phyloP scores from a whole-genome alignment of 2,888 invertebrate genomes.

The Dicyrtomina minuta region DNA sequence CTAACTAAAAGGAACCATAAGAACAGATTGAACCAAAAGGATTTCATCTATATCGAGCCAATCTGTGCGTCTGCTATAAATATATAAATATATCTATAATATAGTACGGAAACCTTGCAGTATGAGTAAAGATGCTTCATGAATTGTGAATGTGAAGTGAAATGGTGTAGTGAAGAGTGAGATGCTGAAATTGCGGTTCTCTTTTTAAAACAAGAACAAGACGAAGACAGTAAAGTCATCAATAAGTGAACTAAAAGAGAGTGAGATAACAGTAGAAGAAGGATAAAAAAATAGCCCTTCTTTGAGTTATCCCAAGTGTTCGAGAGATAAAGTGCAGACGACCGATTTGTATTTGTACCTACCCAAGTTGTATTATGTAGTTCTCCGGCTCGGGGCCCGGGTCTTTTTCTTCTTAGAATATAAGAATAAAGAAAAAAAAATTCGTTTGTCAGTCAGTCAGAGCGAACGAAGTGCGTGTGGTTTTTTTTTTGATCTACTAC shows the following conservation, averaged over 20 bases:
- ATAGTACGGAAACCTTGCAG: no score
- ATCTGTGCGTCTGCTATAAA: no score
- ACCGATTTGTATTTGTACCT: neutral
- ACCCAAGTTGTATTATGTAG: neutral
- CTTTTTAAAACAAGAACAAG: neutral
- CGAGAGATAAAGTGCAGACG: constrained; percentile 13
- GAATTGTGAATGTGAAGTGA: no score
- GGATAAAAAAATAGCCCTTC: neutral
- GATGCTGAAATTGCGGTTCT: constrained; percentile 32
- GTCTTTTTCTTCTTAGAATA: neutral
- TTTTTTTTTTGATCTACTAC: no score
- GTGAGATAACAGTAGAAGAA: neutral
- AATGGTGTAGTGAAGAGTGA: constrained; percentile 22
- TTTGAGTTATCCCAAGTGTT: constrained; percentile 11
- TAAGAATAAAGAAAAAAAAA: no score
- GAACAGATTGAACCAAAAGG: no score
- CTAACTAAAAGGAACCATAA: no score
- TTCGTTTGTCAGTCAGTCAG: no score
- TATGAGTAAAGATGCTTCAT: no score
- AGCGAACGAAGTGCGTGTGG: no score
- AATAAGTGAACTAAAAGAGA: neutral
- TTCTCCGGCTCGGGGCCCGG: neutral
- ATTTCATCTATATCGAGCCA: no score
- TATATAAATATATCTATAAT: no score
- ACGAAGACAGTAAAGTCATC: neutral